Percentiles rank a stretch among this genome's conserved stretches.
Evolutionary conservation across 1,140 invertebrate genomes (phyloP).

Genomic region (Elymnias hypermnestra): DNA sequence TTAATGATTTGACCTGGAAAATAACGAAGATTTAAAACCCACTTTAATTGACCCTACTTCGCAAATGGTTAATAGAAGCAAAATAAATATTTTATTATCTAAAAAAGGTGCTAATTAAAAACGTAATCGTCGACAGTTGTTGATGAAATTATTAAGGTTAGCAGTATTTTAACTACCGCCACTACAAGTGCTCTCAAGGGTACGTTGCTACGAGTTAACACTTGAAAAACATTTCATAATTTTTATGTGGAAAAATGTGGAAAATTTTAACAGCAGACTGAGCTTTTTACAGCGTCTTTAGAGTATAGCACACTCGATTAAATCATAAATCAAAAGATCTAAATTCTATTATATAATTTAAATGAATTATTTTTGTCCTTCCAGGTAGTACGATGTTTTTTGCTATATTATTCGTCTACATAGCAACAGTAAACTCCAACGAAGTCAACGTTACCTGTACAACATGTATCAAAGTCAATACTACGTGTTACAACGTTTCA

Average conservation of each 20-base stretch:
- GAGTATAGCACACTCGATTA: too few relatives aligned
- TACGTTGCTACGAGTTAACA: not conserved
- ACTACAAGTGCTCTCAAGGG: not conserved
- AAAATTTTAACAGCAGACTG: too few relatives aligned
- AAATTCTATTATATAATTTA: too few relatives aligned
- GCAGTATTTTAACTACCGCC: not conserved
- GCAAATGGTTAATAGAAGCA: too few relatives aligned
- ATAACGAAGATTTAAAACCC: too few relatives aligned
- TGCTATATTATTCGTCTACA: constrained; percentile 3
- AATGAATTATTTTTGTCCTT: constrained; percentile 2
- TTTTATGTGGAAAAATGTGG: not conserved
- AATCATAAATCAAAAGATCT: too few relatives aligned
- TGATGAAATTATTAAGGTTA: too few relatives aligned
- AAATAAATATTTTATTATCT: too few relatives aligned
- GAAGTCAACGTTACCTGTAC: constrained; percentile 19
- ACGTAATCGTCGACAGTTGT: too few relatives aligned
- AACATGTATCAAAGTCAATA: constrained; percentile 41
- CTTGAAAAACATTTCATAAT: not conserved
- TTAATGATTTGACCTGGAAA: too few relatives aligned
- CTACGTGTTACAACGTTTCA: constrained; percentile 45
- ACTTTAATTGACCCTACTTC: too few relatives aligned
- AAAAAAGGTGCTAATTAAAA: not conserved
- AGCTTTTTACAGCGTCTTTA: too few relatives aligned
- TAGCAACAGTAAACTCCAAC: not conserved
- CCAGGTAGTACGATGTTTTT: constrained; percentile 13